A percentile compares a stretch with the other conserved stretches of the same genome.
These are phyloP conservation scores for Sphaerophoria rueppellii DNA, from an alignment of 2,888 invertebrate genomes.

Conservation along the genomic window DNA sequence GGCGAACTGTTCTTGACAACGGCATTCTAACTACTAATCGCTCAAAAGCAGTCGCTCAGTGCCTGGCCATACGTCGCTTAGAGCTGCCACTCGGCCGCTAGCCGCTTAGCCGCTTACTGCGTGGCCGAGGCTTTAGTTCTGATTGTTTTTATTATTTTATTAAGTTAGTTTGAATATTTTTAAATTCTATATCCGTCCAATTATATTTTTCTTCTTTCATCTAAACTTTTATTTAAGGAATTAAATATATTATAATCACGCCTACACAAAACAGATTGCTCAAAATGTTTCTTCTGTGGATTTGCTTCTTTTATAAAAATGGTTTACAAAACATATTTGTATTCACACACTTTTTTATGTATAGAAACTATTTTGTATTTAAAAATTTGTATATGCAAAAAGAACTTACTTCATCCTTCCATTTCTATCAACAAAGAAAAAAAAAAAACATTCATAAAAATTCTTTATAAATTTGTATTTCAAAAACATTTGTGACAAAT, in stretches of 20 bases:
- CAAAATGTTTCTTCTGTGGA: slow-evolving; percentile 70
- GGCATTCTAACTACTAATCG: too few relatives aligned
- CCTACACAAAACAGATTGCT: slow-evolving; percentile 50
- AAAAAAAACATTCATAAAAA: slow-evolving; percentile 15
- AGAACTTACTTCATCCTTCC: slow-evolving; percentile 33
- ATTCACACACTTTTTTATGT: slow-evolving; percentile 50
- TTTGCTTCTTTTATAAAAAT: slow-evolving; percentile 39
- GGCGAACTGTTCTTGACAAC: too few relatives aligned
- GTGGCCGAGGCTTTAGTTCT: too few relatives aligned
- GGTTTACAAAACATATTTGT: slow-evolving; percentile 32
- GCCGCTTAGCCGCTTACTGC: too few relatives aligned
- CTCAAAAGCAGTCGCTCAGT: too few relatives aligned
- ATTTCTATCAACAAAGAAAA: slow-evolving; percentile 57
- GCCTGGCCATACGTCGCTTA: too few relatives aligned
- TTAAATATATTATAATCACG: not conserved
- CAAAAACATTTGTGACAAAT: slow-evolving; percentile 18
- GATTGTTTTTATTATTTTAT: not conserved
- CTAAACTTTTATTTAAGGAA: slow-evolving; percentile 33
- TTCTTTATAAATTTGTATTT: slow-evolving; percentile 29
- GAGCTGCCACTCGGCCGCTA: too few relatives aligned
- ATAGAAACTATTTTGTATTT: slow-evolving; percentile 5
- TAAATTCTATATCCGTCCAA: slow-evolving; percentile 64
- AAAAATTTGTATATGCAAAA: slow-evolving; percentile 19
- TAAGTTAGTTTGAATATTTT: slow-evolving; percentile 43
- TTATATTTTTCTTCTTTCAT: not conserved